Percentiles rank a stretch among this genome's conserved stretches.
Conservation (phyloP, 2,888 invertebrate species). For the Phania funesta region DNA sequence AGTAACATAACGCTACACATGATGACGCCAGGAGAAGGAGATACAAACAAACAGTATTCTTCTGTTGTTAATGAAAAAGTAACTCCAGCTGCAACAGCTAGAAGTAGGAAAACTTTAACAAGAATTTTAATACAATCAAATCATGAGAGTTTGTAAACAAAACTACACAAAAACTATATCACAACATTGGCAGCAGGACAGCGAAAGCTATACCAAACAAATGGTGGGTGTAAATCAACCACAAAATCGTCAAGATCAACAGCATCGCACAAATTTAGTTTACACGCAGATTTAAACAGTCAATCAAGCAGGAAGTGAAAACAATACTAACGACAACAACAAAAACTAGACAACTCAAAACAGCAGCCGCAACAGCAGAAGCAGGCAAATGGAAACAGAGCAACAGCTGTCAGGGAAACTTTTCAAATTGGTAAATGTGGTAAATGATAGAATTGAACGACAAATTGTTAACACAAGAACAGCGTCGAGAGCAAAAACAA, state of each 20-base stretch:
- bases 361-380: constrained; percentile 19
- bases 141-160: constrained; percentile 13
- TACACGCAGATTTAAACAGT: constrained; percentile 50
- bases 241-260: constrained; percentile 54
- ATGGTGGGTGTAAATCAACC: constrained; percentile 59
- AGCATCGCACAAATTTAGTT: constrained; percentile 25
- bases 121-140: constrained; percentile 46
- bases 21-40: background rate
- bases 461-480: constrained; percentile 57
- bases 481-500: background rate
- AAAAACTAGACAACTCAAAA: constrained; percentile 17
- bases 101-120: constrained; percentile 15
- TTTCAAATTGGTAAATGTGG: constrained; percentile 61
- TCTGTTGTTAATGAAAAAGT: background rate
- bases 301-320: constrained; percentile 68
- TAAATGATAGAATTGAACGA: constrained; percentile 71
- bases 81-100: background rate
- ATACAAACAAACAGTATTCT: constrained; percentile 19
- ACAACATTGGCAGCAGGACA: constrained; percentile 15
- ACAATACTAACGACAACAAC: constrained; percentile 69
- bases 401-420: constrained; percentile 62
- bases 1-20: background rate
- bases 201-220: constrained; percentile 16
- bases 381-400: constrained; percentile 15
- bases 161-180: background rate